Percentiles rank a stretch among this genome's conserved stretches.
phyloP scores from a whole-genome alignment of 92 coral and sea anemone species.

The Chrysogorgia sp. region DNA sequence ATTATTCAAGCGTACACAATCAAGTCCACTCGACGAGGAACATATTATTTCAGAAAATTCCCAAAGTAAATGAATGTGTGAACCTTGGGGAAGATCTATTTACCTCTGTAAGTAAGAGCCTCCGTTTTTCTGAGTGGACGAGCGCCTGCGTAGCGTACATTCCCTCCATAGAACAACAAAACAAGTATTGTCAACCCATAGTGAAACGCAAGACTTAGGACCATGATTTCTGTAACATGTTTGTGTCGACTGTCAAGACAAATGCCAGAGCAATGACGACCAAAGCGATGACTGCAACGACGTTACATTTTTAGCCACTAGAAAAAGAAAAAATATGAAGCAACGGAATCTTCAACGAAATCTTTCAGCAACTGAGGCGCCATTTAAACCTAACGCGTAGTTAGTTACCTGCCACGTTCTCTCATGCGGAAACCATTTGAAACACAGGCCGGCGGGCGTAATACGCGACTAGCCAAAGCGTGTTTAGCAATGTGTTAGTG shows the following conservation, averaged over 20 bases:
- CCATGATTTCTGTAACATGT: constrained; percentile 26
- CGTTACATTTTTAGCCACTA: constrained; percentile 2
- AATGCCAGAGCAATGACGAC: background rate
- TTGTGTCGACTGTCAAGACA: constrained; percentile 4
- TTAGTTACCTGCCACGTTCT: constrained; percentile 25
- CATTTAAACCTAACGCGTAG: background rate
- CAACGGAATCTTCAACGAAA: background rate
- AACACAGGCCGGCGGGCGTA: too few species aligned
- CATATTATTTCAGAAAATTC: background rate
- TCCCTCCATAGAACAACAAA: constrained; percentile 6
- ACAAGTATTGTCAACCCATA: constrained; percentile 22
- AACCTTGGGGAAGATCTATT: background rate
- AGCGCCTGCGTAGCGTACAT: background rate
- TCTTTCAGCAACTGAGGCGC: background rate
- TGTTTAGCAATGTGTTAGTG: too few species aligned
- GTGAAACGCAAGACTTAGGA: constrained; percentile 11
- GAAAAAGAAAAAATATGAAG: background rate
- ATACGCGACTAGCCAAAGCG: background rate
- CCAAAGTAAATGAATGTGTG: background rate
- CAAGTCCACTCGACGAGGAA: too few species aligned
- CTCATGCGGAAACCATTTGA: constrained; percentile 24
- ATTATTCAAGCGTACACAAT: too few species aligned
- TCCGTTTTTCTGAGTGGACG: background rate
- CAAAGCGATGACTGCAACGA: background rate
- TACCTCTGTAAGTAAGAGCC: background rate